Evolutionary conservation across 2,797 vertebrate genomes (phyloP), one percentile per base, ranked within the genome.

Genomic region (Clarias fuscus): DNA sequence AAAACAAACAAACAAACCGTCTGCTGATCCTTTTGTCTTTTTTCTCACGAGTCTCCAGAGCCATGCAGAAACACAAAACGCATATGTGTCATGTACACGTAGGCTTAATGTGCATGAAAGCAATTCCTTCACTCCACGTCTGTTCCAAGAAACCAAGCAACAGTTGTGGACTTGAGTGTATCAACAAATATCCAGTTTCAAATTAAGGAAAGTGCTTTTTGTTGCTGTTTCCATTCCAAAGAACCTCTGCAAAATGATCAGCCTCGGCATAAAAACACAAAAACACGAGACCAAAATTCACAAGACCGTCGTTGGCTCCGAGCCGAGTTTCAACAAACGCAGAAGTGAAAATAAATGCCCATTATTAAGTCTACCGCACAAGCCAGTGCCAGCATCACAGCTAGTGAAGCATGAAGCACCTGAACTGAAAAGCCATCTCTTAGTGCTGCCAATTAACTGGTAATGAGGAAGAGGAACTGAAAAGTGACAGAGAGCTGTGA

Each of bases 81-180:
- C 24, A 53, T 13, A 27, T 2, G 2, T 7, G 77, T 24, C 77
- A 48, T 3, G 18, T 59, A 30, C 76, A n/a, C 6, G 0, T 6
- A 30, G 24, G 14, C 2, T 30, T 70, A 61, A 78, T 86, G 77
- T 84, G 72, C 73, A 91, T 89, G 5, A 33, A 33, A 84, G 70
- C 15, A 82, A 78, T 40, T 59, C 56, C 30, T 6, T 17, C 10
- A 6, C 43, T 59, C 3, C 10, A 77, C 64, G 40, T 72, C 67
- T 64, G 82, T 37, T 37, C 73, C 11, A 18, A 71, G 10, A 43
- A 53, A 37, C 78, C 37, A 84, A 77, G 79, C 82, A 86, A 78
- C 79, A 65, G 40, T 56, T 67, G 68, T 27, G 18, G n/a, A 64
- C 24, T n/a, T 72, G 56, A 71, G 33, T 6, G 20, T 37, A 40